phyloP scores from a whole-genome alignment of 2,113 vertebrate genomes.

The Bubo blakistoni region DNA sequence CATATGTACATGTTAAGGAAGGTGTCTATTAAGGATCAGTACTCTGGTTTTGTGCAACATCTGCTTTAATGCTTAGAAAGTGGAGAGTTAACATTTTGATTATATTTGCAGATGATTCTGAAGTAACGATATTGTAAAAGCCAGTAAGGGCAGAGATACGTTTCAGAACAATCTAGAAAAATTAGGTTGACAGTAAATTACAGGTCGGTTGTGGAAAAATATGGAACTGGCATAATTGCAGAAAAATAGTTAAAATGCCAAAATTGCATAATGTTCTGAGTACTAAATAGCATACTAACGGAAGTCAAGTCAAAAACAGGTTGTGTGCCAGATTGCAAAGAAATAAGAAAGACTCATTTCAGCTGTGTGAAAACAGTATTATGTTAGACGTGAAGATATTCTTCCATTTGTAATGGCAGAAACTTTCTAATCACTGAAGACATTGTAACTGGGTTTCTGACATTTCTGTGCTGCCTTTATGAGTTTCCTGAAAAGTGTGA shows the following conservation, averaged over 20 bases:
- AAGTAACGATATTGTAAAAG: not conserved
- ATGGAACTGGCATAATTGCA: not conserved
- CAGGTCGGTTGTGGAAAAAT: not conserved
- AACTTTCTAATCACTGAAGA: not conserved
- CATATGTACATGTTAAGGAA: not conserved
- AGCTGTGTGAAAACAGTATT: not conserved
- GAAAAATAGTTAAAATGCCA: not conserved
- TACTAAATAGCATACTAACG: not conserved
- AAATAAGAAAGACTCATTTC: not conserved
- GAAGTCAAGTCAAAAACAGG: not conserved
- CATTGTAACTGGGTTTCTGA: not conserved
- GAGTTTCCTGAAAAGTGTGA: constrained; percentile 57
- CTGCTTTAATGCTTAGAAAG: not conserved
- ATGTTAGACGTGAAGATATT: not conserved
- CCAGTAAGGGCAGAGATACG: not conserved
- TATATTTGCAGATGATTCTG: not conserved
- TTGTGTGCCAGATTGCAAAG: not conserved
- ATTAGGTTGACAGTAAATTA: not conserved
- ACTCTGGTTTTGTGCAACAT: not conserved
- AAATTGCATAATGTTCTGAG: not conserved
- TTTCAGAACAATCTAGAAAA: not conserved
- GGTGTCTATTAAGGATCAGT: not conserved
- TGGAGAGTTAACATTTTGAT: not conserved
- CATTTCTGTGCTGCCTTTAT: not conserved
- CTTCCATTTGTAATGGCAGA: not conserved